Evolutionary conservation across 2,888 invertebrate genomes (phyloP), one percentile per base, ranked within the genome.

Genomic region (Plebejus argus): DNA sequence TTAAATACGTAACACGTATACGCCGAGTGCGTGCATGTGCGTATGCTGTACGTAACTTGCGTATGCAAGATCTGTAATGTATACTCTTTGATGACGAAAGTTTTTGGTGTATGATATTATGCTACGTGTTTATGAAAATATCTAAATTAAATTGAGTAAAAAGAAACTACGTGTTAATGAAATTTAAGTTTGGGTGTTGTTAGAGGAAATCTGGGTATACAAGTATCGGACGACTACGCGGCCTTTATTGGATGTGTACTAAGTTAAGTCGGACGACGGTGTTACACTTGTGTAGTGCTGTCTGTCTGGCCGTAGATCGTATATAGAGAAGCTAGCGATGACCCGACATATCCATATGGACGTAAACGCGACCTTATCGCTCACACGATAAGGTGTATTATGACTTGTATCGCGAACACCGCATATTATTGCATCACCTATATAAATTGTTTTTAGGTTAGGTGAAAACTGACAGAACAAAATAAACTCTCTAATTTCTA

Each of bases 271-370:
- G 28, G 18, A 33, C 28, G 66, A 66, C 28, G 6, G 66, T 66
- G 23, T 15, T 33, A 18, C 66, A 18, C 28, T 15, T 6, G 18
- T 28, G 66, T 66, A 28, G 18, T 5, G 66, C 66, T 66, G 28
- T 33, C 28, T 20, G 49, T 15, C 23, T 23, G 45, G 53, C 23
- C 53, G 53, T 74, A 74, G 49, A 53, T 49, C 53, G 49, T 53
- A 7, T 66, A 66, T 66, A 49, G 74, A 53, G 74, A 49, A 53
- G 74, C 74, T 74, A 74, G 74, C 74, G 74, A 53, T 39, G 74
- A 74, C 49, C 74, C 74, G 74, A 74, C 74, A 74, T 74, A 53
- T 74, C 74, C 45, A 53, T 53, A 45, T 72, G 74, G 74, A 74
- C 74, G 74, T 53, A 74, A 53, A 74, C 53, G 53, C 49, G 6